Evolutionary conservation across 2,888 invertebrate genomes (phyloP).

Genomic region (Lysandra bellargus): DNA sequence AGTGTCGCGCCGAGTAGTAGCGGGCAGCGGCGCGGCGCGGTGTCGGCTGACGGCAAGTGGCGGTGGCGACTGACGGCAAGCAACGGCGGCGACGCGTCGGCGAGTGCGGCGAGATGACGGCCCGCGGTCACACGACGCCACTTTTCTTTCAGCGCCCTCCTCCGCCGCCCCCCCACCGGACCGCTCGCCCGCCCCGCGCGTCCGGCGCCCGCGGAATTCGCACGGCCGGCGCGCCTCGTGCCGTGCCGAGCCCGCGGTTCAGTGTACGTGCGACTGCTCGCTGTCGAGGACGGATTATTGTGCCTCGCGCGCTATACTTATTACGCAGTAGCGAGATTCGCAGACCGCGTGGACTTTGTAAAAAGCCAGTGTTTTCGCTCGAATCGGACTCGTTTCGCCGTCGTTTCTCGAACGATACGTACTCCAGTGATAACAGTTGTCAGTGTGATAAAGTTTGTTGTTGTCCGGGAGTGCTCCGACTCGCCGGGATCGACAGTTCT

Average conservation of each 20-base stretch:
- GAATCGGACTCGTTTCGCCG: conserved; percentile 33
- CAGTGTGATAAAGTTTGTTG: conserved; percentile 68
- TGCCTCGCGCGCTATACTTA: conserved; percentile 64
- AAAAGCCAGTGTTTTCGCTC: conserved; percentile 35
- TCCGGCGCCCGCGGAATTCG: conserved; percentile 62
- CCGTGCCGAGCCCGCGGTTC: conserved; percentile 67
- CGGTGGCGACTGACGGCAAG: conserved; percentile 39
- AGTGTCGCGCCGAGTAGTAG: not conserved
- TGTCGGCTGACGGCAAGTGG: conserved; percentile 26
- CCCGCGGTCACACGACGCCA: conserved; percentile 64
- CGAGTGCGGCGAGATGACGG: conserved; percentile 51
- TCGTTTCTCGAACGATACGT: conserved; percentile 33
- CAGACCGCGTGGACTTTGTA: conserved; percentile 71
- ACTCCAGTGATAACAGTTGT: conserved; percentile 67
- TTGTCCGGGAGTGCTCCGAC: not conserved
- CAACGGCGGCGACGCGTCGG: conserved; percentile 45
- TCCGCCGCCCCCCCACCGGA: conserved; percentile 48
- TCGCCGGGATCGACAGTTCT: conserved; percentile 38
- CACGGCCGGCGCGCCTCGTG: conserved; percentile 69
- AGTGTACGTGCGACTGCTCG: conserved; percentile 76
- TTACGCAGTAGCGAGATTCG: conserved; percentile 74
- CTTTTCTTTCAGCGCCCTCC: conserved; percentile 65
- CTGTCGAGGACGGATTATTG: conserved; percentile 64
- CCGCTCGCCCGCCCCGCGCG: conserved; percentile 54
- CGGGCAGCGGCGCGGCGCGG: not conserved